These are phyloP conservation scores for Oryzias celebensis DNA, from an alignment of 2,113 vertebrate genomes.

Conservation along the genomic window DNA sequence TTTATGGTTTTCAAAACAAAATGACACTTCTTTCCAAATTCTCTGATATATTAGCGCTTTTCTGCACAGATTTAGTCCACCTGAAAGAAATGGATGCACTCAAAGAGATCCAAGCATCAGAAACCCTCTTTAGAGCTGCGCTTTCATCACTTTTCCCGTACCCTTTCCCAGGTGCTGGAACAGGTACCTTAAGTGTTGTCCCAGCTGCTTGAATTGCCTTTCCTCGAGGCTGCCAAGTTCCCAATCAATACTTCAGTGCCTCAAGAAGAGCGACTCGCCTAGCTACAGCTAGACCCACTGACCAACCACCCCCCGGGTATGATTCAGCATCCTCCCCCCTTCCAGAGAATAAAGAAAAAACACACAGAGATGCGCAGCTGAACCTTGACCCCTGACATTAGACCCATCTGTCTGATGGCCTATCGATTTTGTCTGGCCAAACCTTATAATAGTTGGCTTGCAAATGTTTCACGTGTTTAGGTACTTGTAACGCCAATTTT, in stretches of 20 bases:
- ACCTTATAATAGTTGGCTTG: constrained; percentile 68
- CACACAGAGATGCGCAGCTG: constrained; percentile 45
- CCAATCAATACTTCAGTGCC: constrained; percentile 70
- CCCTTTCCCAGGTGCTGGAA: constrained; percentile 42
- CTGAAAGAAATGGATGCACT: constrained; percentile 16
- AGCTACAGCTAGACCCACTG: constrained; percentile 59
- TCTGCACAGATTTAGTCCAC: constrained; percentile 10
- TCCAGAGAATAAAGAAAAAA: constrained; percentile 39
- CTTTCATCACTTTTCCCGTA: constrained; percentile 8
- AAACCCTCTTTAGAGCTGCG: constrained; percentile 17
- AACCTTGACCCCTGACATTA: constrained; percentile 73
- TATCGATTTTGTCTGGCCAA: constrained; percentile 81
- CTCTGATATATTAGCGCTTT: not conserved
- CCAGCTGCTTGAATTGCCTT: constrained; percentile 59
- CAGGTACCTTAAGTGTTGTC: constrained; percentile 49
- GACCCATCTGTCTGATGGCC: constrained; percentile 81
- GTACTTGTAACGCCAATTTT: constrained; percentile 15
- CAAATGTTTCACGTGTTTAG: constrained; percentile 69
- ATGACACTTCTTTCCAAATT: not conserved
- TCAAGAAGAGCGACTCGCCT: constrained; percentile 52
- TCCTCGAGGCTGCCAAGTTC: constrained; percentile 62
- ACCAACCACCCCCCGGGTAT: constrained; percentile 52
- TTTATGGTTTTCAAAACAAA: not conserved
- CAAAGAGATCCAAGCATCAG: not conserved
- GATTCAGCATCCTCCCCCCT: constrained; percentile 70